Evolutionary conservation across 2,797 vertebrate genomes (phyloP).

Genomic region (Bradypodion ventrale): DNA sequence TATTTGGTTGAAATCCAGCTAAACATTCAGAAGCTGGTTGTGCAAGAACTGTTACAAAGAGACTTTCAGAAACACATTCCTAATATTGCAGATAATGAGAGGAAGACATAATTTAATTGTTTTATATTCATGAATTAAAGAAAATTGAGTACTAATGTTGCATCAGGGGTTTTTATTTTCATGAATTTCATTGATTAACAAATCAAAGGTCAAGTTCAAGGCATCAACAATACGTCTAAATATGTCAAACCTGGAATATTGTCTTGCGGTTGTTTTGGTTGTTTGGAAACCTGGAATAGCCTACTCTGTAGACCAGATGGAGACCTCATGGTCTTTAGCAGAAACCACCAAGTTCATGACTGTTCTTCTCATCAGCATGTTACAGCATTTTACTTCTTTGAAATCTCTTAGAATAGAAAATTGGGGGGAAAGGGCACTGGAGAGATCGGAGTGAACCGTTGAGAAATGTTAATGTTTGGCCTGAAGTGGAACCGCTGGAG

Average conservation of each 20-base stretch:
- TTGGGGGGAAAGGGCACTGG: conserved; percentile 15
- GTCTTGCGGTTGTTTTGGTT: neutral
- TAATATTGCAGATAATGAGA: neutral
- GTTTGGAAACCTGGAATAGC: neutral
- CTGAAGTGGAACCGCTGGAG: neutral
- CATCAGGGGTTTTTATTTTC: neutral
- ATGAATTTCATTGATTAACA: conserved; percentile 63
- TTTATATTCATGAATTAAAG: neutral
- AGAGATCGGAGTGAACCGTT: neutral
- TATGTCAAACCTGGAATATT: conserved; percentile 42
- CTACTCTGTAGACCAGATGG: neutral
- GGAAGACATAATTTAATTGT: neutral
- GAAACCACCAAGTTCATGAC: neutral
- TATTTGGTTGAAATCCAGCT: conserved; percentile 46
- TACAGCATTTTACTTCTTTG: neutral
- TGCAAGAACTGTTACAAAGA: neutral
- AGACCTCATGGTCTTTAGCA: neutral
- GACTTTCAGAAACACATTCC: neutral
- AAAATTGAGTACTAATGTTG: neutral
- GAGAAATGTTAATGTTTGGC: neutral
- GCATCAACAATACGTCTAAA: conserved; percentile 59
- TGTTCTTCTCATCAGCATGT: conserved; percentile 23
- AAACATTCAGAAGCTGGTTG: neutral
- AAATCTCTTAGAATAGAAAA: neutral
- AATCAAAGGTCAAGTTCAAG: conserved; percentile 78